Conservation (phyloP, 2,888 invertebrate species). For the Acholoe squamosa region DNA sequence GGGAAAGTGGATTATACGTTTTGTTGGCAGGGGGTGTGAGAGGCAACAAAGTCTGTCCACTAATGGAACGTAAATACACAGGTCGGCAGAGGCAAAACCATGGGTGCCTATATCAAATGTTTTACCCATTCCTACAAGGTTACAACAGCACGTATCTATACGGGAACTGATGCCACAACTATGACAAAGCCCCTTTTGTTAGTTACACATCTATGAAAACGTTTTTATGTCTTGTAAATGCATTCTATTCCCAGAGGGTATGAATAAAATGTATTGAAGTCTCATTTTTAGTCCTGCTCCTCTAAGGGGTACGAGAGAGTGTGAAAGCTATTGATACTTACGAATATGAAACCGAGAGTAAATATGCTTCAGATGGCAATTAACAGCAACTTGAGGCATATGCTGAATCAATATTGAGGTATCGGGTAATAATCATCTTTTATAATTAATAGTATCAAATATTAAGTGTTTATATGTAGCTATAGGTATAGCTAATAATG, state of each 20-base stretch:
- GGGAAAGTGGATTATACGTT: slow-evolving; percentile 37
- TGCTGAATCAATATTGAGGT: too few species aligned
- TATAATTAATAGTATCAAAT: too few species aligned
- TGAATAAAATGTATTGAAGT: neutral
- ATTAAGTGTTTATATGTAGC: neutral
- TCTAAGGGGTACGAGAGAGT: neutral
- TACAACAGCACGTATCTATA: neutral
- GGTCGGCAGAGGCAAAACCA: neutral
- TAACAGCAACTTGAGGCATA: neutral
- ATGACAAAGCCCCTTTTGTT: neutral
- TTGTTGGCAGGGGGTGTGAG: slow-evolving; percentile 16
- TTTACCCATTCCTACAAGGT: neutral
- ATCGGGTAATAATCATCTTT: too few species aligned
- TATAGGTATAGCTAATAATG: neutral
- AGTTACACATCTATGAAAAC: neutral
- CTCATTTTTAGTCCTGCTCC: neutral
- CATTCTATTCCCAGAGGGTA: slow-evolving; percentile 33
- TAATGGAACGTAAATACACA: slow-evolving; percentile 23
- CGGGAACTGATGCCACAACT: neutral
- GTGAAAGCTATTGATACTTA: neutral
- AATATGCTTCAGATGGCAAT: neutral
- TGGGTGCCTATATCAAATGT: neutral
- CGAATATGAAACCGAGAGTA: neutral
- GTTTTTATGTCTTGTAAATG: neutral
- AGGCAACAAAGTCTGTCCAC: neutral